Evolutionary conservation across 2,113 vertebrate species (phyloP).

Genomic region (Rhabdornis inornatus): DNA sequence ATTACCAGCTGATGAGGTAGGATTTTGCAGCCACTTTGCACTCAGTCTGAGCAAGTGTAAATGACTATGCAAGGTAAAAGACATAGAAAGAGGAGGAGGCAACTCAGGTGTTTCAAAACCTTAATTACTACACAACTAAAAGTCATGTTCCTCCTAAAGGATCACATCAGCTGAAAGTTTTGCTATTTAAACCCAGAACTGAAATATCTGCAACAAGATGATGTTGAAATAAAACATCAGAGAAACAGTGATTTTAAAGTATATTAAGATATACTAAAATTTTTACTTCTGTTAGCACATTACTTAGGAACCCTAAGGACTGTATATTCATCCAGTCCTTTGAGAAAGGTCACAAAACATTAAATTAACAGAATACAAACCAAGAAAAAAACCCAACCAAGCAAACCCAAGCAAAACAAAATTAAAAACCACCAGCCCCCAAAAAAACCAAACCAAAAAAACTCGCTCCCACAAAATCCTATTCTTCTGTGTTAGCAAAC

Average conservation of each 20-base stretch:
- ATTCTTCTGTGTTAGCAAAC: neutral
- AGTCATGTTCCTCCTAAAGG: neutral
- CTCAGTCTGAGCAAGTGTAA: neutral
- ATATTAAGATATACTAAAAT: neutral
- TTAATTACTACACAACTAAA: neutral
- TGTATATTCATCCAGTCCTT: neutral
- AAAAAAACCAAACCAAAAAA: neutral
- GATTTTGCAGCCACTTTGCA: neutral
- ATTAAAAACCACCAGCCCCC: neutral
- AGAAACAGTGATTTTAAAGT: neutral
- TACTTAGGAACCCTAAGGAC: neutral
- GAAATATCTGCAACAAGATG: neutral
- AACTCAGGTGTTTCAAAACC: neutral
- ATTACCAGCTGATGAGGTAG: neutral
- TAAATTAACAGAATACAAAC: neutral
- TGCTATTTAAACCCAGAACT: neutral
- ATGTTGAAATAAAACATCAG: neutral
- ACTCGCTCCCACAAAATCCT: neutral
- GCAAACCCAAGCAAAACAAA: neutral
- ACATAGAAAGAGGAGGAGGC: neutral
- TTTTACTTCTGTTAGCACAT: neutral
- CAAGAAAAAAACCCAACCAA: neutral
- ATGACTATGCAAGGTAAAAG: neutral
- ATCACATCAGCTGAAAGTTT: neutral
- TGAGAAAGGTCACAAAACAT: neutral